A percentile compares a stretch with the other conserved stretches of the same genome.
These are phyloP conservation scores for Microplitis demolitor DNA, from an alignment of 1,140 invertebrate species.

Conservation along the genomic window DNA sequence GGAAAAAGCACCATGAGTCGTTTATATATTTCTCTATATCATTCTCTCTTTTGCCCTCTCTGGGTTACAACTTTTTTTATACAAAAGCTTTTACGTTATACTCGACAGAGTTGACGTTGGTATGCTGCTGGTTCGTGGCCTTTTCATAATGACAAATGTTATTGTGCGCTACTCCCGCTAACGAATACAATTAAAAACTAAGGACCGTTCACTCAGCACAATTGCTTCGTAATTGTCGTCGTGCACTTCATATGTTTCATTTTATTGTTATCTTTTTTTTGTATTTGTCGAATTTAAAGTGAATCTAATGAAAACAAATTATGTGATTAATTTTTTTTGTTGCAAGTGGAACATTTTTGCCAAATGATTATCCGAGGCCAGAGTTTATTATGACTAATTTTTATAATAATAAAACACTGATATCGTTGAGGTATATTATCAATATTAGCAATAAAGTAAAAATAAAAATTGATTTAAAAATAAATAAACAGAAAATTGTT, in stretches of 20 bases:
- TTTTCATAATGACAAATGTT: constrained; percentile 34
- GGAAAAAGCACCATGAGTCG: not conserved
- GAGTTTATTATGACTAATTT: too few species aligned
- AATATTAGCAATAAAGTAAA: too few species aligned
- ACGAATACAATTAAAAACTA: constrained; percentile 40
- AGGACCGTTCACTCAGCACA: constrained; percentile 34
- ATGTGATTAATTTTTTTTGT: too few species aligned
- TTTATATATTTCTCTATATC: not conserved
- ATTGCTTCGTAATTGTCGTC: constrained; percentile 30
- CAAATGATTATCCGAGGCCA: not conserved
- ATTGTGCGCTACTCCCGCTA: constrained; percentile 33
- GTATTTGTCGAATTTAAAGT: not conserved
- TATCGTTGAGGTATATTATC: too few species aligned
- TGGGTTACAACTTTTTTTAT: not conserved
- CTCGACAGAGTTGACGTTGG: constrained; percentile 12
- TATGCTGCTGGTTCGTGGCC: constrained; percentile 9
- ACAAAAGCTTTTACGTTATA: constrained; percentile 4
- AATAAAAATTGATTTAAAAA: not conserved
- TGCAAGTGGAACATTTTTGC: too few species aligned
- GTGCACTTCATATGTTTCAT: not conserved
- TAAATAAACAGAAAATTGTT: not conserved
- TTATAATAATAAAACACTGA: too few species aligned
- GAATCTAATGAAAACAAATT: too few species aligned
- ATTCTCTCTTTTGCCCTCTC: not conserved
- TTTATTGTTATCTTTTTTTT: not conserved